Evolutionary conservation across 2,888 invertebrate genomes (phyloP), one percentile per base, ranked within the genome.

Genomic region (Chamaedrilus cognettii): DNA sequence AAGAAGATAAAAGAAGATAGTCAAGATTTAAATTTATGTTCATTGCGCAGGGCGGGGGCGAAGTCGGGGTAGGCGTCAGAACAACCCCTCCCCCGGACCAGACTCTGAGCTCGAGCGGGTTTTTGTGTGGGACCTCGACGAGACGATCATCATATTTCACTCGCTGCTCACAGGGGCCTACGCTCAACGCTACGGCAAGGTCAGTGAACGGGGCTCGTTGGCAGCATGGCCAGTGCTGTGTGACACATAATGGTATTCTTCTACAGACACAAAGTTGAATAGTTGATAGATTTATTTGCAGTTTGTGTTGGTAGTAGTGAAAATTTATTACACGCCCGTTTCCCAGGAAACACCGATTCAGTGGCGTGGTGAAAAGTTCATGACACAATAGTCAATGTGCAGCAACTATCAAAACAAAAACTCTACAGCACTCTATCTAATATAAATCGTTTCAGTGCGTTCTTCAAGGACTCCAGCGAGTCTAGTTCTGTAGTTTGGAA

Each of bases 111-210:
- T 93, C 11, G 96, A 98, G 81, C 87, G 98, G 74, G 96, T 98
- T 67, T 98, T 98, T 85, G 91, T 98, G 73, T 98, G 98, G 98
- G 97, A 98, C 84, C 86, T 98, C 74, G 97, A 98, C 80, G 97
- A 98, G 86, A 96, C 98, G 50, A 94, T 97, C 66, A 94, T 97
- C 76, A 92, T 97, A 77, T 96, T 96, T 85, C 95, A 97, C 82
- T 93, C 95, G 2, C 86, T 98, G 72, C 88, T 97, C 69, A 96
- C 93, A 19, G 96, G 96, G 71, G 90, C 90, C 64, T 97, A 91
- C 82, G 96, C 96, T 77, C 90, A 90, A 78, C 91, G 93, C 85
- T 94, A 94, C 86, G 91, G 90, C 86, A 96, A 94, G 88, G 92
- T 91, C 80, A 78, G 78, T 34, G 7, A 42, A 42, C 11, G 11